Conservation (phyloP, 2,797 vertebrate genomes). For the Cyclura pinguis region DNA sequence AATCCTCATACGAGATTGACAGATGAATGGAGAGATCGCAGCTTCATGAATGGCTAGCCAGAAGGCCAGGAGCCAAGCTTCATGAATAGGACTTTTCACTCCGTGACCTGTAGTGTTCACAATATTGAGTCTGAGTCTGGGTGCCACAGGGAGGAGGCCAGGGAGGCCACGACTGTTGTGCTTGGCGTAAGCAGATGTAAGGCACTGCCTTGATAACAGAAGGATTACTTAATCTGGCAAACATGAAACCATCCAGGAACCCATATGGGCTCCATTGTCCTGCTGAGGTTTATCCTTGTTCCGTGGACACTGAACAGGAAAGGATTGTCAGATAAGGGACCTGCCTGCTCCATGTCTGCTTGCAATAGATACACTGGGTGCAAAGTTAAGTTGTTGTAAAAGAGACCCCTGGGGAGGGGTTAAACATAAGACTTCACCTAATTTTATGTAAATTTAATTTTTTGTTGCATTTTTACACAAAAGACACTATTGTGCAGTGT, state of each 20-base stretch:
- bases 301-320: slow-evolving; percentile 15
- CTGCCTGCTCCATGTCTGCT: neutral
- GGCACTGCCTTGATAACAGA: neutral
- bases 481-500: neutral
- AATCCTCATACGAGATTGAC: neutral
- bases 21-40: neutral
- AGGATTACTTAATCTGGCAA: slow-evolving; percentile 15
- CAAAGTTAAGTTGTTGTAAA: neutral
- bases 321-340: slow-evolving; percentile 1
- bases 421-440: neutral
- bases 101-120: slow-evolving; percentile 18
- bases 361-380: neutral
- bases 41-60: slow-evolving; percentile 14
- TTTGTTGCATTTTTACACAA: no score
- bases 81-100: slow-evolving; percentile 51
- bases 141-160: neutral
- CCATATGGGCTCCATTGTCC: slow-evolving; percentile 21
- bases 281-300: slow-evolving; percentile 20
- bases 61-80: slow-evolving; percentile 11
- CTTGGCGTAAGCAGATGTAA: slow-evolving; percentile 10
- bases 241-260: neutral
- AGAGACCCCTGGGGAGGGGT: neutral
- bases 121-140: neutral
- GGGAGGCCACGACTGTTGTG: neutral
- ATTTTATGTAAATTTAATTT: no score